phyloP scores from a whole-genome alignment of 2,888 invertebrate species.

The Flabesymbios commensalis region DNA sequence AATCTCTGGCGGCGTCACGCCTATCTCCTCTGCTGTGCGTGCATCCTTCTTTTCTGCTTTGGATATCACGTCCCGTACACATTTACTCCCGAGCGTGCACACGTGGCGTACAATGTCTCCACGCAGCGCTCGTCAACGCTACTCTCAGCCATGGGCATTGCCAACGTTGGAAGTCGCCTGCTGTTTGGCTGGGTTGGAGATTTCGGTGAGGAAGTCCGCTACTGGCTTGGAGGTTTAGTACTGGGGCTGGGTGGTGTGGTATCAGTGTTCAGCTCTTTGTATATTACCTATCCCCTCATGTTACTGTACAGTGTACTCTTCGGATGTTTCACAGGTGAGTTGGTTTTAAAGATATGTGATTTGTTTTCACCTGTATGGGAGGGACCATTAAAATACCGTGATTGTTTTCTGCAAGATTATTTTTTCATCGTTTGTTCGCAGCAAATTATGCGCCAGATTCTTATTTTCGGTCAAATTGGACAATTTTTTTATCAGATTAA shows the following conservation, averaged over 20 bases:
- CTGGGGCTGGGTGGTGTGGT: constrained; percentile 22
- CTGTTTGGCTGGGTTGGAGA: constrained; percentile 29
- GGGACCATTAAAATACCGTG: too few species aligned
- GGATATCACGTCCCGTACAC: constrained; percentile 34
- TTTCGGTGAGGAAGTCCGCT: constrained; percentile 12
- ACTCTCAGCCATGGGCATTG: constrained; percentile 16
- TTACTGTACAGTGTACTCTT: constrained; percentile 24
- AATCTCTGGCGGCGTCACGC: too few species aligned
- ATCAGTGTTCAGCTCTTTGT: constrained; percentile 18
- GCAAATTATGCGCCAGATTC: too few species aligned
- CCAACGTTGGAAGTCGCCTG: constrained; percentile 21
- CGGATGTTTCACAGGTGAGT: constrained; percentile 25
- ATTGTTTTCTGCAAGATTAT: too few species aligned
- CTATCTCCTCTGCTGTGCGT: too few species aligned
- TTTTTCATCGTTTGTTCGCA: too few species aligned
- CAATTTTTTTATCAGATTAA: too few species aligned
- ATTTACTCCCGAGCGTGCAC: constrained; percentile 25
- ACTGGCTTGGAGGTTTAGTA: constrained; percentile 14
- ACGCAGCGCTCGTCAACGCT: constrained; percentile 3
- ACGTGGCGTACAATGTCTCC: not conserved
- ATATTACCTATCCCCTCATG: constrained; percentile 17
- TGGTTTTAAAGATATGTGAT: too few species aligned
- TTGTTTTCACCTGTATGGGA: too few species aligned
- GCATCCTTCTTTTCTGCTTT: constrained; percentile 24
- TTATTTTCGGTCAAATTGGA: too few species aligned